Evolutionary conservation across 2,797 vertebrate species (phyloP), one percentile per base, ranked within the genome.

Genomic region (Anolis apletophallus): DNA sequence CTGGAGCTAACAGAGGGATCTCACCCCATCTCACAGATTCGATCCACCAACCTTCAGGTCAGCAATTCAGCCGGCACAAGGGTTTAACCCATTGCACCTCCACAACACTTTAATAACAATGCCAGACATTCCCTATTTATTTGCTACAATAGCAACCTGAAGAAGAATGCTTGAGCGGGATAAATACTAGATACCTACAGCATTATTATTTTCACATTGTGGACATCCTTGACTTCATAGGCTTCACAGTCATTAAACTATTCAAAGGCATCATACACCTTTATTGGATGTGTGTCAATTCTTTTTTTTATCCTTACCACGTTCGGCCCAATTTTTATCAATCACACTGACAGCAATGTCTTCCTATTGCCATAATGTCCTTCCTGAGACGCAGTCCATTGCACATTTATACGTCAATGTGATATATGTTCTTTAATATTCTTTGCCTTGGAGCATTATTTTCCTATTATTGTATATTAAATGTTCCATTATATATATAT

Each of bases 381-480:
- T n/a, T 50, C 16, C 50, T 81, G 46, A 32, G 52, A 32, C 13
- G 40, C 21, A 81, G 29, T 81, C 40, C 46, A 21, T 19, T 16
- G 29, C 3, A 50, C 50, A 32, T 32, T 76, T 76, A 32, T 54
- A 81, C 32, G 17, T 50, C 64, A 68, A 23, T 21, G 29, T 46
- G 80, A 80, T 64, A 23, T 80, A 64, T 68, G n/a, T 32, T 16
- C 50, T 32, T 64, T 81, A 81, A 68, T 68, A 73, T 73, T 46
- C 40, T 73, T 36, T 40, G 79, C 79, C 46, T 50, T 34, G 9
- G 29, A 81, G 46, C 46, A 32, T 78, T 78, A 57, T 52, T 68
- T 32, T 52, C 29, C 36, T n/a, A 21, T 50, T 80, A 67, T 64
- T 80, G 46, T 64, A 57, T 50, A 64, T 80, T 80, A 67, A 64